A percentile compares a stretch with the other conserved stretches of the same genome.
Evolutionary conservation across 2,113 vertebrate species (phyloP).

Genomic region (Phaethon lepturus): DNA sequence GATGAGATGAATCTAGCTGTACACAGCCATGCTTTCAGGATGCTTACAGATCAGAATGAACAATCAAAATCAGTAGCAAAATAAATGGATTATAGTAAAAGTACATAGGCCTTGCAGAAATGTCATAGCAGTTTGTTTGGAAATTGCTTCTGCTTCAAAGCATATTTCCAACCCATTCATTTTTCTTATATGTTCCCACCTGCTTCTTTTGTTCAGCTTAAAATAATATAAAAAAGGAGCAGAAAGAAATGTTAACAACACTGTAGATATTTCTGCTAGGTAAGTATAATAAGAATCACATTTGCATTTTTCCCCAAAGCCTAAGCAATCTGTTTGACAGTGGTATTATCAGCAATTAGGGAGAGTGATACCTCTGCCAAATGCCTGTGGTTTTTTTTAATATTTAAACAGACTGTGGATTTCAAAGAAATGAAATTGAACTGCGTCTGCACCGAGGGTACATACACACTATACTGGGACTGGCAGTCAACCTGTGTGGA

Average conservation of each 20-base stretch:
- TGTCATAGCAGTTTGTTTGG: neutral
- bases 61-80: neutral
- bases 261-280: neutral
- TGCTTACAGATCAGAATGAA: neutral
- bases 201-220: neutral
- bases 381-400: neutral
- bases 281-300: neutral
- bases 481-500: neutral
- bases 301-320: neutral
- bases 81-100: neutral
- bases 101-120: neutral
- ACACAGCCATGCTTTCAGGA: neutral
- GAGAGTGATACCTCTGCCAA: neutral
- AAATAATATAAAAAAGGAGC: neutral
- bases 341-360: neutral
- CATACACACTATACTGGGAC: neutral
- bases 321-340: neutral
- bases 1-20: neutral
- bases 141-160: neutral
- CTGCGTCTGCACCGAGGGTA: neutral
- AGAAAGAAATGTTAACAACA: neutral
- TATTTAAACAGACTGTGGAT: neutral
- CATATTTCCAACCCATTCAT: neutral
- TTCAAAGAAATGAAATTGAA: neutral
- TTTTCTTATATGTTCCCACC: neutral